Conservation (phyloP, 2,888 invertebrate genomes). For the Parnassius mnemosyne region DNA sequence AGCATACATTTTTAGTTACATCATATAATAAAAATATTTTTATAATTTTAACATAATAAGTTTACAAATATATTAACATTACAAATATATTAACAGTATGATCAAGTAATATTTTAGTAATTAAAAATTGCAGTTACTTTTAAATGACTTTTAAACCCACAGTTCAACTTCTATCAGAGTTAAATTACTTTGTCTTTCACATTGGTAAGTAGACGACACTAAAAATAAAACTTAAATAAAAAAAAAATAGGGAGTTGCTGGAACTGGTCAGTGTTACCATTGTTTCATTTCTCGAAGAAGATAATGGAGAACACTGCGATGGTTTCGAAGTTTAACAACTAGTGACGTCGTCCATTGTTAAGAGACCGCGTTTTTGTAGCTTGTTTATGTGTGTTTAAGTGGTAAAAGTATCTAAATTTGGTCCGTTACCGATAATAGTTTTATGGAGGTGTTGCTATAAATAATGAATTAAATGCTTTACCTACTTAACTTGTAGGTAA, state of each 20-base stretch:
- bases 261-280: slow-evolving; percentile 29
- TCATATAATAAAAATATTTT: no score
- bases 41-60: no score
- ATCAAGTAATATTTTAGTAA: no score
- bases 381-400: slow-evolving; percentile 24
- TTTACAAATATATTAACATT: no score
- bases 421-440: slow-evolving; percentile 5
- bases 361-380: slow-evolving; percentile 22
- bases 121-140: no score
- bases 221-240: no score
- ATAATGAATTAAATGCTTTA: slow-evolving; percentile 10
- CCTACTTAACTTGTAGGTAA: not conserved
- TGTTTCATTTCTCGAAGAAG: slow-evolving; percentile 33
- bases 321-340: slow-evolving; percentile 27
- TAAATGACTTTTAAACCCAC: no score
- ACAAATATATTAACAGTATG: no score
- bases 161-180: no score
- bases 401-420: slow-evolving; percentile 26
- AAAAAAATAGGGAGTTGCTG: not conserved
- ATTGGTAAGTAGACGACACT: no score
- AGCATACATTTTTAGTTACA: no score
- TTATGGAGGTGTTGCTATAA: slow-evolving; percentile 18
- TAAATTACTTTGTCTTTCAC: no score
- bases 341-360: slow-evolving; percentile 31
- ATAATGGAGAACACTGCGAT: slow-evolving; percentile 28